phyloP scores from a whole-genome alignment of 2,113 vertebrate species.

The Steatornis caripensis region DNA sequence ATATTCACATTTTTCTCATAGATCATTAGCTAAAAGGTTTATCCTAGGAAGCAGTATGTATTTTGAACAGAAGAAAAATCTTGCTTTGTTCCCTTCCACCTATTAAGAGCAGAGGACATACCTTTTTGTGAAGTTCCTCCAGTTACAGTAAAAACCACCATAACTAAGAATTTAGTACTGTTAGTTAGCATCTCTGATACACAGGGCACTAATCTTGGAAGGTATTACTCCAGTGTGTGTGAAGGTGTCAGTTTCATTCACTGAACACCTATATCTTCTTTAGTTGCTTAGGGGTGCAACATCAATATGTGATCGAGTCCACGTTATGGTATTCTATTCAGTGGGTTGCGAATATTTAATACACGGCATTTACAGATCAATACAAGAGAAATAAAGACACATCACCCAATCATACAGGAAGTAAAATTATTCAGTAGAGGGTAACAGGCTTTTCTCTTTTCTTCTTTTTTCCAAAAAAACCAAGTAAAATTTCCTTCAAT shows the following conservation, averaged over 20 bases:
- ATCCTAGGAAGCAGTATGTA: not conserved
- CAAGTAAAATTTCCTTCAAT: not conserved
- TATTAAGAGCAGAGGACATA: not conserved
- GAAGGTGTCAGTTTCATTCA: not conserved
- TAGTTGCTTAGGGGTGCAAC: not conserved
- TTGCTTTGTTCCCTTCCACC: not conserved
- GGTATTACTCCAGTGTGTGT: not conserved
- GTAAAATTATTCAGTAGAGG: not conserved
- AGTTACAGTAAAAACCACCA: not conserved
- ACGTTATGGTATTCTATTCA: not conserved
- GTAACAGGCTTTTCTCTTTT: not conserved
- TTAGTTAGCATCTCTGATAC: not conserved
- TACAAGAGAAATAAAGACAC: not conserved
- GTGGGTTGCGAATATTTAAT: not conserved
- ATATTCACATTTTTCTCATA: not conserved
- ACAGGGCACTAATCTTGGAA: not conserved
- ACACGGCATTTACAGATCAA: not conserved
- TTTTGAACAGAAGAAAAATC: no score
- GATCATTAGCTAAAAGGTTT: not conserved
- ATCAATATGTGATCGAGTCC: not conserved
- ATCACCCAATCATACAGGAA: not conserved
- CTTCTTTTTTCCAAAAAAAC: not conserved
- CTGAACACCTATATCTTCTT: not conserved
- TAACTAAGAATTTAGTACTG: not conserved
- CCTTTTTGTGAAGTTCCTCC: not conserved